Evolutionary conservation across 2,113 vertebrate species (phyloP).

Genomic region (Malurus cyaneus): DNA sequence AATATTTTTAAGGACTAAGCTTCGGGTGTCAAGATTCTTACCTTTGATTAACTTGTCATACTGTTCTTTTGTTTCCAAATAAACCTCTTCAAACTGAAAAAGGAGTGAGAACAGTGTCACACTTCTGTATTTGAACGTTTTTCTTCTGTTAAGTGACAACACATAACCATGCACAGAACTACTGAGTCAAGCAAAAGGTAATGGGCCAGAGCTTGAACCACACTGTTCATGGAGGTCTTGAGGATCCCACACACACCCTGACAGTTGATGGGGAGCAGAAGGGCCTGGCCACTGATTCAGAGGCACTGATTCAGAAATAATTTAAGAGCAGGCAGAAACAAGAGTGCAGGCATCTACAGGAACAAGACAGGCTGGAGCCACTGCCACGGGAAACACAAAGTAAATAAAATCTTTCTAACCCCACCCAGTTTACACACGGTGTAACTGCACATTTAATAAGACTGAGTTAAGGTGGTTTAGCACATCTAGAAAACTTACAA

Average conservation of each 20-base stretch:
- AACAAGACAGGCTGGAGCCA: background rate
- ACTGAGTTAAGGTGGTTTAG: background rate
- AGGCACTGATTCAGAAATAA: background rate
- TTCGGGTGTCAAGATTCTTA: conserved; percentile 8
- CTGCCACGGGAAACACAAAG: background rate
- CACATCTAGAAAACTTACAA: background rate
- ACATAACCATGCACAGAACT: background rate
- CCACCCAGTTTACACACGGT: background rate
- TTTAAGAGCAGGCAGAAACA: background rate
- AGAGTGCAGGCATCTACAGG: background rate
- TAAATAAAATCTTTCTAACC: background rate
- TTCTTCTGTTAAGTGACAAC: background rate
- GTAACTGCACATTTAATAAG: background rate
- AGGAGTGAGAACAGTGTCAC: background rate
- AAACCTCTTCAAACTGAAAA: conserved; percentile 85
- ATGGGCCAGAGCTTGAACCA: background rate
- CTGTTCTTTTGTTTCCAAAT: conserved; percentile 80
- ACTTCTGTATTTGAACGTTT: background rate
- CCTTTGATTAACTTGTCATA: conserved; percentile 81
- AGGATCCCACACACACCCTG: background rate
- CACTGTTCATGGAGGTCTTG: background rate
- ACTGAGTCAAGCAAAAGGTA: background rate
- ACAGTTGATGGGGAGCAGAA: background rate
- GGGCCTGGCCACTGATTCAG: background rate
- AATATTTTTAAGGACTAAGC: background rate